Conservation (phyloP, 2,113 vertebrate genomes). For the Sceloporus undulatus region DNA sequence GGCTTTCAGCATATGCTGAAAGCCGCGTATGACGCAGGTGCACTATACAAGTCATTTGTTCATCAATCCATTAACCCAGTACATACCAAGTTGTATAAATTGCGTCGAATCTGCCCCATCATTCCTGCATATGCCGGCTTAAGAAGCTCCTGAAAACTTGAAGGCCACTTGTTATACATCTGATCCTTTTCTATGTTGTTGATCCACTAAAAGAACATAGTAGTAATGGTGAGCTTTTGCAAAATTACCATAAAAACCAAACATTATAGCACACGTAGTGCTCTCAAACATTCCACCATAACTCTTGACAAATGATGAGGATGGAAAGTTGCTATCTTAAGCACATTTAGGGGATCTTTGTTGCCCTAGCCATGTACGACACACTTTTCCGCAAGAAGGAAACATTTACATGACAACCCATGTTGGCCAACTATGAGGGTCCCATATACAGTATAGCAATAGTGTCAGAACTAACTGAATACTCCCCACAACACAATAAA, state of each 20-base stretch:
- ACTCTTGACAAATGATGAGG: not conserved
- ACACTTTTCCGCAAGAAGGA: not conserved
- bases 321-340: not conserved
- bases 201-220: constrained; percentile 86
- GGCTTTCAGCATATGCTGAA: too few species aligned
- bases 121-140: constrained; percentile 87
- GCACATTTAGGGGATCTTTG: not conserved
- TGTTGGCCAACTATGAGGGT: too few species aligned
- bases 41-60: not conserved
- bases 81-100: constrained; percentile 95
- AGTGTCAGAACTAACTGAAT: not conserved
- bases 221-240: constrained; percentile 36
- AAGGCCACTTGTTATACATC: constrained; percentile 87
- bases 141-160: constrained; percentile 88
- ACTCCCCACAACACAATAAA: too few species aligned
- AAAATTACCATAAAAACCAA: not conserved
- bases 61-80: not conserved
- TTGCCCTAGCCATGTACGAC: not conserved
- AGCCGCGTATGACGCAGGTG: too few species aligned
- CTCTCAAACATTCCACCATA: not conserved
- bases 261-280: not conserved
- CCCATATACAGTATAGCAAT: not conserved
- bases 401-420: not conserved
- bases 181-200: constrained; percentile 94
- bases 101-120: constrained; percentile 89